Conservation (phyloP, 2,113 vertebrate genomes). For the Cardinalis cardinalis region DNA sequence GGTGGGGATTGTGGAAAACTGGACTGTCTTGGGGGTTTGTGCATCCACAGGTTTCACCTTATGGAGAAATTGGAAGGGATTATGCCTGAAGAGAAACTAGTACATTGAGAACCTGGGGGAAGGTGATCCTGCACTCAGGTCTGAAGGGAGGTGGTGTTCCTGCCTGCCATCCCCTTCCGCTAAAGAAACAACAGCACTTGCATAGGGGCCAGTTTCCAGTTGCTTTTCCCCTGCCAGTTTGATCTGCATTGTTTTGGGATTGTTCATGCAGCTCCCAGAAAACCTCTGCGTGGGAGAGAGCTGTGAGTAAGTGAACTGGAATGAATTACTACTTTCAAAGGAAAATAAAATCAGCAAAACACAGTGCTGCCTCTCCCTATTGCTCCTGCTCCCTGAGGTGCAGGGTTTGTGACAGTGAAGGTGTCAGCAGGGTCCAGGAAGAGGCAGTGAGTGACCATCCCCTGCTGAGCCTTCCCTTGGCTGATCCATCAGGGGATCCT, state of each 20-base stretch:
- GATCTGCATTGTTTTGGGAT: neutral
- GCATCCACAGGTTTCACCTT: neutral
- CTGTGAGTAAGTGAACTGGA: constrained; percentile 10
- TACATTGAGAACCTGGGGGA: neutral
- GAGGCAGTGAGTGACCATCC: neutral
- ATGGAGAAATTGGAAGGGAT: neutral
- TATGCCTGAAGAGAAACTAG: neutral
- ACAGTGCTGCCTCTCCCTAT: neutral
- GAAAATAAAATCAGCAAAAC: neutral
- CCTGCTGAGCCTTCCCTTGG: neutral
- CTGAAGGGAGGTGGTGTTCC: neutral
- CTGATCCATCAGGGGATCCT: neutral
- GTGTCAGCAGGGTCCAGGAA: neutral
- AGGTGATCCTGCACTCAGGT: neutral
- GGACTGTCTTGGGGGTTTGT: neutral
- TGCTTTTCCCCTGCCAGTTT: neutral
- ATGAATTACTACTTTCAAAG: constrained; percentile 3
- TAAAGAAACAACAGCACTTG: neutral
- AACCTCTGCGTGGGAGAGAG: neutral
- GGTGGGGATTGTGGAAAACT: neutral
- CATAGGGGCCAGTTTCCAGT: neutral
- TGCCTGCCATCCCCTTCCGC: neutral
- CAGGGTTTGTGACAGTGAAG: neutral
- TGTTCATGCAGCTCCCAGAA: constrained; percentile 8
- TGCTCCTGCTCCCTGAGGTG: neutral